Evolutionary conservation across 37 sponge, comb jelly and placozoan genomes (phyloP).

Genomic region (Chondrilla cf. caribensis): DNA sequence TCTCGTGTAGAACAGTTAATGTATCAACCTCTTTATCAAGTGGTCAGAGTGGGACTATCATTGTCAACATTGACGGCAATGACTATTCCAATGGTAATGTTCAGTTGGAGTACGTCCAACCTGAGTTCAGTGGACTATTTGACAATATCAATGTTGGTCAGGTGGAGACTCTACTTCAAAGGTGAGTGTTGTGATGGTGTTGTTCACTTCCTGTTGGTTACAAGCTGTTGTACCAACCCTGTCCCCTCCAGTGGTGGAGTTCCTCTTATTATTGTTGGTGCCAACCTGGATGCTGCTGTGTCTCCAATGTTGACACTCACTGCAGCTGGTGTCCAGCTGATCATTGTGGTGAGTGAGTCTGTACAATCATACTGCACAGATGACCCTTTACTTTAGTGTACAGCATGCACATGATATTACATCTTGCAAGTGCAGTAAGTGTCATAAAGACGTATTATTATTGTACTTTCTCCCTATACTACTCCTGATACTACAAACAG

Average conservation of each 20-base stretch:
- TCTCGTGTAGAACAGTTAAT: no score
- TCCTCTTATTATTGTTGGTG: neutral
- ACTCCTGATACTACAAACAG: no score
- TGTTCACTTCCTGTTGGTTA: neutral
- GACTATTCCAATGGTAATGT: neutral
- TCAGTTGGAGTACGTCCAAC: neutral
- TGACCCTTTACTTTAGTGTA: no score
- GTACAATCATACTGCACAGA: no score
- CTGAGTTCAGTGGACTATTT: no score
- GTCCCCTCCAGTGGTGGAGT: constrained; percentile 19
- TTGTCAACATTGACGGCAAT: neutral
- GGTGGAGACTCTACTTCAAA: neutral
- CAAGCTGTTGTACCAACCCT: neutral
- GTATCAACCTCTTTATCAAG: no score
- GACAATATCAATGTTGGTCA: neutral
- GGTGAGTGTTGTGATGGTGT: neutral
- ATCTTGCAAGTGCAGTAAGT: no score
- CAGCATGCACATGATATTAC: no score
- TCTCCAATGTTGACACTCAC: neutral
- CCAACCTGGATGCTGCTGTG: constrained; percentile 14
- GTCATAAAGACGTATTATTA: no score
- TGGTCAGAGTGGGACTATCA: neutral
- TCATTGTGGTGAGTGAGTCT: no score
- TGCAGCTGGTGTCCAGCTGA: no score
- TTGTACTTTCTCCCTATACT: no score